A percentile compares a stretch with the other conserved stretches of the same genome.
These are phyloP conservation scores for Hyperopisus bebe DNA, from an alignment of 2,113 vertebrate species.

Conservation along the genomic window DNA sequence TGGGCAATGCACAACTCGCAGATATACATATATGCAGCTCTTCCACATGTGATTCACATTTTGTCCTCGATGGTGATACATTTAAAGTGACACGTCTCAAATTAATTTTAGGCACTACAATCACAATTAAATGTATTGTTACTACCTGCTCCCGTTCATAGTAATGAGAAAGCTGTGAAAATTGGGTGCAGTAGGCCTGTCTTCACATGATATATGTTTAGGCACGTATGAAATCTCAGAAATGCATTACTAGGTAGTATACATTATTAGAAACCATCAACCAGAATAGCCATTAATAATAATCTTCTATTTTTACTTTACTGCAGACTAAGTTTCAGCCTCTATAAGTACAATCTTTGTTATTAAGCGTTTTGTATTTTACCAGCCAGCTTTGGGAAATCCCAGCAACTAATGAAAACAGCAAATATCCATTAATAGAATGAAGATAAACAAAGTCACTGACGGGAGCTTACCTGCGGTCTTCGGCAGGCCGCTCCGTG, in stretches of 20 bases:
- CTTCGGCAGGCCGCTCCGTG: slow-evolving; percentile 51
- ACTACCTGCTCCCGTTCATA: not conserved
- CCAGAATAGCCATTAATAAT: not conserved
- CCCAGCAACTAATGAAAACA: slow-evolving; percentile 1
- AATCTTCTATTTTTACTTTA: slow-evolving; percentile 8
- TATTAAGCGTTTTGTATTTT: not conserved
- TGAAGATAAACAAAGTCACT: slow-evolving; percentile 49
- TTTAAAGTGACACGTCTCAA: not conserved
- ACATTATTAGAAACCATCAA: not conserved
- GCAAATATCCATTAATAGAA: slow-evolving; percentile 11
- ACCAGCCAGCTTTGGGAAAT: not conserved
- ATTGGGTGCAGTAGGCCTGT: not conserved
- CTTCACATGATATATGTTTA: not conserved
- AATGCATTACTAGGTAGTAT: no score
- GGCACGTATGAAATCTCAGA: not conserved
- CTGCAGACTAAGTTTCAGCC: not conserved
- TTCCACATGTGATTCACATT: not conserved
- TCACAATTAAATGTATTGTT: not conserved
- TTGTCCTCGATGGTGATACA: not conserved
- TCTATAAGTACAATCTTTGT: not conserved
- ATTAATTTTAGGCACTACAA: not conserved
- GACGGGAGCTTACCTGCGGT: slow-evolving; percentile 63
- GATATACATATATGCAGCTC: not conserved
- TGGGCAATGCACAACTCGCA: not conserved
- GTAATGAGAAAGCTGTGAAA: not conserved